Conservation (phyloP, 2,888 invertebrate genomes). For the Desoria tigrina region DNA sequence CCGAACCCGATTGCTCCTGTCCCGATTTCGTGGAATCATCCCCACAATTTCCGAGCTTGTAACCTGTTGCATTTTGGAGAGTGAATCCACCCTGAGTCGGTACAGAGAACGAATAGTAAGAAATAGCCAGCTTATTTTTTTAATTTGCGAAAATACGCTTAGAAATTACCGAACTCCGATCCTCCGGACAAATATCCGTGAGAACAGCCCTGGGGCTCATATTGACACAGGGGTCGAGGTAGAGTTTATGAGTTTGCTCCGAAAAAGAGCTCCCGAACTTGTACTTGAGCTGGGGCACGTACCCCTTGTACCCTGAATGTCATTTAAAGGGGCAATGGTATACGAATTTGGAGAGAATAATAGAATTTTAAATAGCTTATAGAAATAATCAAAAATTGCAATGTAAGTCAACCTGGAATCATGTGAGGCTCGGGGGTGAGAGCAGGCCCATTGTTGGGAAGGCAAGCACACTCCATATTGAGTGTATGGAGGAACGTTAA, state of each 20-base stretch:
- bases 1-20: conserved; percentile 19
- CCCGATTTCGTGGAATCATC: conserved; percentile 36
- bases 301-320: conserved; percentile 43
- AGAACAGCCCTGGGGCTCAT: conserved; percentile 50
- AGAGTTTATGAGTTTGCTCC: conserved; percentile 45
- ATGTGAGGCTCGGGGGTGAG: conserved; percentile 48
- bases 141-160: background rate
- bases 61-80: conserved; percentile 45
- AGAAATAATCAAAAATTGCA: too few species aligned
- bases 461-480: conserved; percentile 42
- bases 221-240: conserved; percentile 48
- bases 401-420: conserved; percentile 43
- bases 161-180: conserved; percentile 33
- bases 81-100: conserved; percentile 36
- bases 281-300: conserved; percentile 47
- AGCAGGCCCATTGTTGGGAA: conserved; percentile 46
- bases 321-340: background rate
- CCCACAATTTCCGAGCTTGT: conserved; percentile 47
- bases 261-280: conserved; percentile 49
- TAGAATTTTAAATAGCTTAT: background rate
- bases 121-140: background rate
- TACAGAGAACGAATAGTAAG: background rate
- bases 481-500: background rate
- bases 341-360: too few species aligned
- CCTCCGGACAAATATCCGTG: conserved; percentile 47